Evolutionary conservation across 2,797 vertebrate species (phyloP).

Genomic region (Hypotaenidia philippensis): DNA sequence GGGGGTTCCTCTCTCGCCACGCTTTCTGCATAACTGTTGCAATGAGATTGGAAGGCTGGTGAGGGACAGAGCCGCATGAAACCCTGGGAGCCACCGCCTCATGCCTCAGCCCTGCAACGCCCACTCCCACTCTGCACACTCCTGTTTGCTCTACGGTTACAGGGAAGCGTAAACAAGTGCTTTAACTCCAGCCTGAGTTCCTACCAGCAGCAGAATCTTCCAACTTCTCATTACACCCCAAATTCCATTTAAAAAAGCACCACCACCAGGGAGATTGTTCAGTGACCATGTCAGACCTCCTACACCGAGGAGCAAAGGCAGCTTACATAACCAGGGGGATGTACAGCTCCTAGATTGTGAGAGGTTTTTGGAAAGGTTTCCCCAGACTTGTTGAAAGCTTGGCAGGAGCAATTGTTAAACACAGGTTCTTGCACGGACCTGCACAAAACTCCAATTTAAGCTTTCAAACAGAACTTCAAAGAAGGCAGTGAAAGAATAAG

Average conservation of each 20-base stretch:
- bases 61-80: constrained; percentile 12
- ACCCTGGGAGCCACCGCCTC: neutral
- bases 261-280: neutral
- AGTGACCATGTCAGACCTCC: neutral
- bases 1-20: constrained; percentile 97
- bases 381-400: constrained; percentile 38
- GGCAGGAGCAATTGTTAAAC: constrained; percentile 33
- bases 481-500: neutral
- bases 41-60: constrained; percentile 52
- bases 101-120: neutral
- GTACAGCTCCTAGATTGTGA: constrained; percentile 6
- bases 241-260: neutral
- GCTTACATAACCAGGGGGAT: constrained; percentile 38
- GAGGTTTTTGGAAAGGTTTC: constrained; percentile 30
- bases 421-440: neutral
- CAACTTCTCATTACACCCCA: neutral
- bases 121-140: neutral
- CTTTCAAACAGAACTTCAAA: constrained; percentile 55
- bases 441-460: constrained; percentile 5
- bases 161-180: neutral
- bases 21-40: constrained; percentile 98
- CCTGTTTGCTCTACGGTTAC: neutral
- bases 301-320: neutral
- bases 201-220: neutral
- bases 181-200: neutral